Base-by-base conservation (phyloP, 2,888 invertebrate species). In the Ophion obscuratus region DNA sequence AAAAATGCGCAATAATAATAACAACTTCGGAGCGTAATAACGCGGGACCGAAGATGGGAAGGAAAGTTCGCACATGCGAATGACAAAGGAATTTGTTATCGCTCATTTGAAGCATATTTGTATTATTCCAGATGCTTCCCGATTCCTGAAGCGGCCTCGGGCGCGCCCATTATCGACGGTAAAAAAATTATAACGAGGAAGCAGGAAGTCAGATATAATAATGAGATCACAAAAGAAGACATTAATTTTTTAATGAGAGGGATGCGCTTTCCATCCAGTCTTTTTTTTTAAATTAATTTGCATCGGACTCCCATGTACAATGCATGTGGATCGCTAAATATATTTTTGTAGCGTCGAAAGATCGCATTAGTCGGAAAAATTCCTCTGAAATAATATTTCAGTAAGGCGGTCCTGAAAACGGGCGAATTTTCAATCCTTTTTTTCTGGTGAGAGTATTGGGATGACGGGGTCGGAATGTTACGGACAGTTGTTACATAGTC, bases 51-150 rank as follows among this genome's bases (percentile, higher is more conserved):
- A 40, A 77, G 57, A 77, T 64, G 47, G 71, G 66, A 66, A 53
- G 20, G 20, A 57, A 53, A 67, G 67, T 73, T 61, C 57, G 27
- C 53, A 59, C 66, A 76, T 83, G 79, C 67, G 31, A 57, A 62
- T 83, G 62, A 85, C 85, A 85, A 85, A 85, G 67, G 79, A 80
- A 79, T 76, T 76, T 62, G 70, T 79, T 76, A 66, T 47, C 10
- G 0, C 14, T 6, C 36, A 40, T 27, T 44, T 44, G 59, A 53
- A 36, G 31, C 27, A 11, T 20, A 20, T 36, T 4, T 36, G 27
- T 57, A 59, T 40, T 74, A 74, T 62, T 40, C 61, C 62, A 9
- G 24, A 40, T 20, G 10, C 20, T 3, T 62, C 17, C 27, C 44
- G 44, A 62, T 14, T 17, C 61, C 17, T 9, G 14, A 47, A 40